phyloP scores from a whole-genome alignment of 2,888 invertebrate genomes.

The Sthenelais limicola region DNA sequence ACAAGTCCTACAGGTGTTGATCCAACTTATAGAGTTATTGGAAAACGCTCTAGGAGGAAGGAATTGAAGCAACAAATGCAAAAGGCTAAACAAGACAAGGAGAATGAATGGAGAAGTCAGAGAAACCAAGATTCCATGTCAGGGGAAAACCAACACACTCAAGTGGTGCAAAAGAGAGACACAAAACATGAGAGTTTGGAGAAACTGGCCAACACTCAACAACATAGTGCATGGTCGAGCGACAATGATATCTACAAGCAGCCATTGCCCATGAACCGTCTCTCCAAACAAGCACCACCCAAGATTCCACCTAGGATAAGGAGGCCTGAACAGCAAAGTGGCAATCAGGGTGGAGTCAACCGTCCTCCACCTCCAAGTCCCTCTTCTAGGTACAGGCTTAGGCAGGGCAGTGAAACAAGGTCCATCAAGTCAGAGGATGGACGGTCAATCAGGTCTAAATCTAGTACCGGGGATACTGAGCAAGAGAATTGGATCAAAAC shows the following conservation, averaged over 20 bases:
- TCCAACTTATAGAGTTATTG: constrained; percentile 23
- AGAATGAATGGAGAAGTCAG: constrained; percentile 13
- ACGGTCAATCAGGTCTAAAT: constrained; percentile 6
- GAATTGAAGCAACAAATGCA: too few relatives aligned
- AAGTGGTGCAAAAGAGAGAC: too few relatives aligned
- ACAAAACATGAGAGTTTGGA: constrained; percentile 27
- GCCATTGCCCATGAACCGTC: constrained; percentile 16
- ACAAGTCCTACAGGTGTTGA: constrained; percentile 2
- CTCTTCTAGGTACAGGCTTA: background rate
- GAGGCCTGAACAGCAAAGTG: background rate
- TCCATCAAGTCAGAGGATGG: constrained; percentile 18
- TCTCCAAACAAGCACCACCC: constrained; percentile 18
- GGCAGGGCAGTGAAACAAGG: constrained; percentile 9
- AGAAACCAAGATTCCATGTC: background rate
- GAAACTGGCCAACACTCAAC: background rate
- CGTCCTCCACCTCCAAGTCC: background rate
- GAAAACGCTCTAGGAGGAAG: constrained; percentile 7
- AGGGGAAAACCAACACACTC: too few relatives aligned
- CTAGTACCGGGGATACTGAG: constrained; percentile 18
- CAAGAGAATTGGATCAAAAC: constrained; percentile 32
- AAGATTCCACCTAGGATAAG: constrained; percentile 27
- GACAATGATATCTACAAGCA: constrained; percentile 35
- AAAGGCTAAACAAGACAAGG: too few relatives aligned
- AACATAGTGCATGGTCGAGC: constrained; percentile 21
- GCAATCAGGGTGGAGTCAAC: background rate